Evolutionary conservation across 2,888 invertebrate species (phyloP).

Genomic region (Thumatha senex): DNA sequence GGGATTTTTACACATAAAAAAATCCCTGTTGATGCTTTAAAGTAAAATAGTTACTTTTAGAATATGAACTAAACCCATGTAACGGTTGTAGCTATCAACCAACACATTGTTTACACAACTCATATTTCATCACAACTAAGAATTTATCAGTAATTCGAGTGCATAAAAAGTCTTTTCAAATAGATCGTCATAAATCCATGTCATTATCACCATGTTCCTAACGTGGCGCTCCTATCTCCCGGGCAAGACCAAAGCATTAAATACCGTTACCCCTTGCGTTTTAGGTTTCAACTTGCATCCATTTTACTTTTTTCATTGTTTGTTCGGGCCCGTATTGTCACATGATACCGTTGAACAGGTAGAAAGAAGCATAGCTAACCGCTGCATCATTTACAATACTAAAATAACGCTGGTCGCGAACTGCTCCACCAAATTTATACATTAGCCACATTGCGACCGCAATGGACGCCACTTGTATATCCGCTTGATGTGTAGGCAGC

Average conservation of each 20-base stretch:
- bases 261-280: neutral
- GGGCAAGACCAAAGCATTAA: neutral
- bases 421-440: too few relatives aligned
- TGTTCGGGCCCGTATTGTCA: neutral
- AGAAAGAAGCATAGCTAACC: neutral
- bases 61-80: too few relatives aligned
- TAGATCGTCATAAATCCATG: neutral
- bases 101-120: neutral
- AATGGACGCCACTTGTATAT: too few relatives aligned
- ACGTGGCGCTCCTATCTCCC: neutral
- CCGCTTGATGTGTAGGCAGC: too few relatives aligned
- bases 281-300: neutral
- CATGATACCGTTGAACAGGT: neutral
- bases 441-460: too few relatives aligned
- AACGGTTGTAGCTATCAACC: too few relatives aligned
- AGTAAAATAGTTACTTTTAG: too few relatives aligned
- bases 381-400: neutral
- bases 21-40: too few relatives aligned
- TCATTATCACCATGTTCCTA: neutral
- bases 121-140: too few relatives aligned
- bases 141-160: neutral
- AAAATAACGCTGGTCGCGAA: too few relatives aligned
- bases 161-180: neutral
- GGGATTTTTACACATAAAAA: too few relatives aligned
- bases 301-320: conserved; percentile 1